Base-by-base conservation (phyloP, 2,797 vertebrate species). In the Allobates femoralis region DNA sequence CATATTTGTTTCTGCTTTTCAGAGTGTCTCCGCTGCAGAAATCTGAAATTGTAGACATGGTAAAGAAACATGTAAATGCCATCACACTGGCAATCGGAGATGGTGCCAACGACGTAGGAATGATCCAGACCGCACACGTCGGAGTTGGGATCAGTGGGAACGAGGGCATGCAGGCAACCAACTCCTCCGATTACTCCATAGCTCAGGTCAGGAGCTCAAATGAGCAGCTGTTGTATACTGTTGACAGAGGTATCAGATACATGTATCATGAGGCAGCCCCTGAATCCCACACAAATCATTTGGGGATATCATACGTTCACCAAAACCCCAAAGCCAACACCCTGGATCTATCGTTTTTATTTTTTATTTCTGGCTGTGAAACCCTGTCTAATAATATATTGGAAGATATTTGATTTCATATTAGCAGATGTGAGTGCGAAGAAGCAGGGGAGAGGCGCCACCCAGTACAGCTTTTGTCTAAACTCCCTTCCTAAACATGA, bases 1-100 rank as follows among this genome's bases (percentile, higher is more conserved):
- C 88, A 85, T 89, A 90, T 91, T 90, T 91, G 89, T 92, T 73
- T 89, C 37, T 89, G 90, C 81, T 84, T 91, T 91, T 93, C 93
- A 99, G 98, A 90, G 98, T 99, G 37, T 99, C 98, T 91, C 98
- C 98, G 10, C 95, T 99, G 84, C 98, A 99, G 95, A 99, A 99
- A 94, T 99, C 98, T 0, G 98, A 99, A 94, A 97, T 99, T 3
- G 98, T 99, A 91, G 98, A 99, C 46, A 99, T 99, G 95, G 98
- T 99, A 90, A 99, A 99, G 95, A 97, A 96, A 89, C 96, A 98
- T 0, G 98, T 99, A 87, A 99, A 99, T 90, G 98, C 98, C 92
- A 98, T 99, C 94, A 99, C 98, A 0, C 94, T 99, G 86, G 98
- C 98, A 32, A 99, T 99, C 12, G 98, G 98, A n/a, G 98, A 99